A percentile compares a stretch with the other conserved stretches of the same genome.
These are phyloP conservation scores for Limanda limanda DNA, from an alignment of 2,113 vertebrate species.

Conservation along the genomic window DNA sequence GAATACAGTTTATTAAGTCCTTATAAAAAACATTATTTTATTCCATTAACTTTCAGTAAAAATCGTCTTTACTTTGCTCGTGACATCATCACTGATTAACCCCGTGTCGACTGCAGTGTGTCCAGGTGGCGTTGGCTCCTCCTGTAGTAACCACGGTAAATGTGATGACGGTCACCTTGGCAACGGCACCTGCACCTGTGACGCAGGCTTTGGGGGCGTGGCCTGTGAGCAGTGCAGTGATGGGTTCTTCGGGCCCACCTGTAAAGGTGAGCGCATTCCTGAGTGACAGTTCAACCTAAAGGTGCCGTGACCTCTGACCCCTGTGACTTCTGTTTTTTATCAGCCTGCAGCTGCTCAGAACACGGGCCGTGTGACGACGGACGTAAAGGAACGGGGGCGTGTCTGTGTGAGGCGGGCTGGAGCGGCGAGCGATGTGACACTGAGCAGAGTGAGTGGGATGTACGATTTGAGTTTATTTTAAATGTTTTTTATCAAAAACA, in stretches of 20 bases:
- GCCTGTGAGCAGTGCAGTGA: slow-evolving; percentile 88
- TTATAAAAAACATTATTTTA: no score
- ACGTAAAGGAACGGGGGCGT: slow-evolving; percentile 84
- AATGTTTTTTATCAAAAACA: no score
- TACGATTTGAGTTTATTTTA: no score
- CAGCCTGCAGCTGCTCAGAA: slow-evolving; percentile 89
- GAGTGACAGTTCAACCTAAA: not conserved
- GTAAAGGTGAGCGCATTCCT: slow-evolving; percentile 81
- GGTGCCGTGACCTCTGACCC: not conserved
- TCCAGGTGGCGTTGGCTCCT: slow-evolving; percentile 85
- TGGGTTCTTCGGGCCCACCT: slow-evolving; percentile 84
- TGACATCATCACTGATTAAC: not conserved
- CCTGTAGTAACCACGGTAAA: slow-evolving; percentile 86
- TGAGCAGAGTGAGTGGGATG: slow-evolving; percentile 77
- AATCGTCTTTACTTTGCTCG: not conserved
- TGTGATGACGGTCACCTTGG: slow-evolving; percentile 83
- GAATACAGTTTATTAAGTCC: no score
- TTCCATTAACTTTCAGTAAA: not conserved
- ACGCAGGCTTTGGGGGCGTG: slow-evolving; percentile 84
- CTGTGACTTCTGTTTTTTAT: not conserved
- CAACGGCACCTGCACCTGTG: slow-evolving; percentile 88
- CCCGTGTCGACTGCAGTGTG: slow-evolving; percentile 81
- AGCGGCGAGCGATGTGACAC: slow-evolving; percentile 86
- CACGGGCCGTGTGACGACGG: slow-evolving; percentile 89
- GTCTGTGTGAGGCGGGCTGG: slow-evolving; percentile 91